A percentile compares a stretch with the other conserved stretches of the same genome.
These are phyloP conservation scores for Corydoras sp. DNA, from an alignment of 2,113 vertebrate species.

Conservation along the genomic window DNA sequence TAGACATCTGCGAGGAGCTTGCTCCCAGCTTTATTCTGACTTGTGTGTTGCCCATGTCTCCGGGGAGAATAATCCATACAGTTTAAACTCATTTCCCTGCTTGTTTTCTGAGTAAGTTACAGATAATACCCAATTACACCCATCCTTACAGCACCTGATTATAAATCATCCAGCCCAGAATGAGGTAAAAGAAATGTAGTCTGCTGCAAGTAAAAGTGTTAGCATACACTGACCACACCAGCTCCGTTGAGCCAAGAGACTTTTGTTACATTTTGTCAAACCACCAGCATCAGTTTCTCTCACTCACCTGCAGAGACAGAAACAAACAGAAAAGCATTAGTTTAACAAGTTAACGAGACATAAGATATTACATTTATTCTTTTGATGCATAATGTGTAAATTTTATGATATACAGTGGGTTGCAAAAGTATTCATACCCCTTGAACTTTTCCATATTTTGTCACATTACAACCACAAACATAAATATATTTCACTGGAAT, in stretches of 20 bases:
- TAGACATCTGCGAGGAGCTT: slow-evolving; percentile 17
- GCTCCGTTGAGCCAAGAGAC: background rate
- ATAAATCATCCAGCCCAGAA: slow-evolving; percentile 34
- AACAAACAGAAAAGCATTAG: slow-evolving; percentile 1
- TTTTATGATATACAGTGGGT: no score
- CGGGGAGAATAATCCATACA: slow-evolving; percentile 22
- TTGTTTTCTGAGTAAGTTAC: slow-evolving; percentile 20
- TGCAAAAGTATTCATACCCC: no score
- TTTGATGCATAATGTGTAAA: no score
- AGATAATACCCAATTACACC: slow-evolving; percentile 40
- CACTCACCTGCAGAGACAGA: slow-evolving; percentile 22
- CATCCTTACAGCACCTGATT: slow-evolving; percentile 26
- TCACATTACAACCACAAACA: no score
- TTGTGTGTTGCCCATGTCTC: slow-evolving; percentile 17
- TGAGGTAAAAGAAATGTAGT: slow-evolving; percentile 12
- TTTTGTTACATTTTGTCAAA: background rate
- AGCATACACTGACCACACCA: slow-evolving; percentile 1
- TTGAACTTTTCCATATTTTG: no score
- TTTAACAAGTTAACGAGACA: background rate
- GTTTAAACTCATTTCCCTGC: slow-evolving; percentile 22
- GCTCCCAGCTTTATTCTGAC: slow-evolving; percentile 26
- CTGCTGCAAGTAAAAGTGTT: background rate
- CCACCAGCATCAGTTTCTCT: background rate
- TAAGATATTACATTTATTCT: background rate
- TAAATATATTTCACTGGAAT: no score